A percentile compares a stretch with the other conserved stretches of the same genome.
Evolutionary conservation across 2,888 invertebrate genomes (phyloP).

Genomic region (Rosalia funebris): DNA sequence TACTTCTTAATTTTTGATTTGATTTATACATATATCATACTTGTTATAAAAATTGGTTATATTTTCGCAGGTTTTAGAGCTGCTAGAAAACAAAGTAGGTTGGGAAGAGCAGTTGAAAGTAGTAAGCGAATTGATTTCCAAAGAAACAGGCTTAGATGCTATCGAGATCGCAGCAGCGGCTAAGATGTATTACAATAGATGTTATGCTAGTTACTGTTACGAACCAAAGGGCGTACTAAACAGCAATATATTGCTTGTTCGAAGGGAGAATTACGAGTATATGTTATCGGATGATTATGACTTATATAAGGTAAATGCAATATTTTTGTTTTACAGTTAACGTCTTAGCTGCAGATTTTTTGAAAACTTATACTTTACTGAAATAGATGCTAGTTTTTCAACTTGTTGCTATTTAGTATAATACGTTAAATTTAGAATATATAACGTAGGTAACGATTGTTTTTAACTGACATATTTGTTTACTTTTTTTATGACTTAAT

Average conservation of each 20-base stretch:
- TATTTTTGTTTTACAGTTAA: too few relatives aligned
- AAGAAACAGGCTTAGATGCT: slow-evolving; percentile 25
- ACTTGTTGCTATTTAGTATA: too few relatives aligned
- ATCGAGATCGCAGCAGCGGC: slow-evolving; percentile 26
- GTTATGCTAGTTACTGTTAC: slow-evolving; percentile 33
- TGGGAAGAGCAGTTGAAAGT: slow-evolving; percentile 27
- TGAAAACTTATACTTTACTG: too few relatives aligned
- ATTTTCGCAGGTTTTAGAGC: slow-evolving; percentile 28
- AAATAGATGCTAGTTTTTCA: too few relatives aligned
- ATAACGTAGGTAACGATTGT: too few relatives aligned
- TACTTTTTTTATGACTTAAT: too few relatives aligned
- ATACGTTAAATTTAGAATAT: too few relatives aligned
- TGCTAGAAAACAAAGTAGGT: slow-evolving; percentile 1
- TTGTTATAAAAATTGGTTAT: too few relatives aligned
- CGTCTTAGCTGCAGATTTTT: too few relatives aligned
- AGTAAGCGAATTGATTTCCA: slow-evolving; percentile 32
- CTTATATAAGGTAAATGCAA: slow-evolving; percentile 40
- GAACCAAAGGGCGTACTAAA: slow-evolving; percentile 28
- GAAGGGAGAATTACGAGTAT: slow-evolving; percentile 27
- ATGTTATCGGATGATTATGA: slow-evolving; percentile 37
- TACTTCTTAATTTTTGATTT: too few relatives aligned
- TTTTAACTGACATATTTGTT: too few relatives aligned
- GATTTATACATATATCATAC: too few relatives aligned
- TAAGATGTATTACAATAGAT: slow-evolving; percentile 31
- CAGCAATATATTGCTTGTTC: slow-evolving; percentile 34